Evolutionary conservation across 2,888 invertebrate genomes (phyloP).

Genomic region (Bimastos eiseni): DNA sequence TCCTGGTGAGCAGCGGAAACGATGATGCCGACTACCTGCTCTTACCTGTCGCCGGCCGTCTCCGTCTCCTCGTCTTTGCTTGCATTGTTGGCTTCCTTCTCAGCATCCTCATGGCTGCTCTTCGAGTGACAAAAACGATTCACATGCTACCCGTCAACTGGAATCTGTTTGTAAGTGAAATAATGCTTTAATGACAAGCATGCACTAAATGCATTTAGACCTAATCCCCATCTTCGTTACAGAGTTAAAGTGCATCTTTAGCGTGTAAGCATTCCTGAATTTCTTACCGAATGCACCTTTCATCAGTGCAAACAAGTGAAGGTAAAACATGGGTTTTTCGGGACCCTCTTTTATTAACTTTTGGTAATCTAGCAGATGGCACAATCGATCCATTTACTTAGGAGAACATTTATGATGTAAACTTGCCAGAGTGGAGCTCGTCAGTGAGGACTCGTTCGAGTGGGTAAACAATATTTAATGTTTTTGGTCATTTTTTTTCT

Average conservation of each 20-base stretch:
- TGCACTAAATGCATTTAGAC: too few species aligned
- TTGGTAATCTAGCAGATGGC: too few species aligned
- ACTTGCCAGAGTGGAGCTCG: too few species aligned
- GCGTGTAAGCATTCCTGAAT: neutral
- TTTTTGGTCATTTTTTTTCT: too few species aligned
- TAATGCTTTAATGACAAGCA: too few species aligned
- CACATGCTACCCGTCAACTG: conserved; percentile 8
- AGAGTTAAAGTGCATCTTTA: neutral
- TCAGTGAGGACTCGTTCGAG: too few species aligned
- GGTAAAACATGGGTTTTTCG: neutral
- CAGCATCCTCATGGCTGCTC: neutral
- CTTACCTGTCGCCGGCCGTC: neutral
- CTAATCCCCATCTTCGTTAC: too few species aligned
- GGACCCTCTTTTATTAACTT: too few species aligned
- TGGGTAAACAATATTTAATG: too few species aligned
- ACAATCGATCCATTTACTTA: too few species aligned
- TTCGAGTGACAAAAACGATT: conserved; percentile 8
- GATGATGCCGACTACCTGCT: neutral
- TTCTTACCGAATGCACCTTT: neutral
- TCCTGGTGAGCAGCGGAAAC: conserved; percentile 14
- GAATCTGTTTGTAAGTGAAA: conserved; percentile 21
- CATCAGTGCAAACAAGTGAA: too few species aligned
- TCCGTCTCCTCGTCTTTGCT: conserved; percentile 14
- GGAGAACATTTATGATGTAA: too few species aligned
- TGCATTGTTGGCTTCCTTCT: conserved; percentile 15